A percentile compares a stretch with the other conserved stretches of the same genome.
Conservation (phyloP, 2,797 vertebrate species). For the Intellagama lesueurii region DNA sequence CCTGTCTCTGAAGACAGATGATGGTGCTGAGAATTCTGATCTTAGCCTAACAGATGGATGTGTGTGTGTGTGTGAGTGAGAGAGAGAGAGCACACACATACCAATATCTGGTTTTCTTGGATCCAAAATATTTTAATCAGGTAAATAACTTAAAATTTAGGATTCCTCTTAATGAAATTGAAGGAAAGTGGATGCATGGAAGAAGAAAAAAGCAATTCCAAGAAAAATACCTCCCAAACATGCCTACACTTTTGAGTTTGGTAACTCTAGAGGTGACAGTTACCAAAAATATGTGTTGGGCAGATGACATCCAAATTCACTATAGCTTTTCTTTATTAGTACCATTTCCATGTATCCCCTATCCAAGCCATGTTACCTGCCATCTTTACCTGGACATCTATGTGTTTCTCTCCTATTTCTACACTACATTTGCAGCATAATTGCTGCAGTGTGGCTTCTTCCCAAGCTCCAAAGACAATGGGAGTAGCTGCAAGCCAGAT, state of each 20-base stretch:
- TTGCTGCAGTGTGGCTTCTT: neutral
- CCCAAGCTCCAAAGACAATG: neutral
- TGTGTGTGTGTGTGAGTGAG: neutral
- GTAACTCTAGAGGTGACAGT: neutral
- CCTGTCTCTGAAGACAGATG: neutral
- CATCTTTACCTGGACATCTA: neutral
- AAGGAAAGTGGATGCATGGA: neutral
- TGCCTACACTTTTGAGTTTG: neutral
- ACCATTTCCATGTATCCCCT: neutral
- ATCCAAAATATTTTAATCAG: neutral
- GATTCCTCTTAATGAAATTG: neutral
- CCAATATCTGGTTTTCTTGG: neutral
- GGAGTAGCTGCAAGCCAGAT: neutral
- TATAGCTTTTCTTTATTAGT: neutral
- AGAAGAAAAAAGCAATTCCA: neutral
- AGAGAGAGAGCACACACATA: neutral
- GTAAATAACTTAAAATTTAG: neutral
- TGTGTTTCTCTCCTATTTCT: neutral
- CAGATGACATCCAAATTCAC: neutral
- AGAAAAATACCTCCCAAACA: neutral
- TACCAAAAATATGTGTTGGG: neutral
- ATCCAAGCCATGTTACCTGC: neutral
- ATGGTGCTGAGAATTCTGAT: neutral
- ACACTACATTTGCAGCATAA: neutral
- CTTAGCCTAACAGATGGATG: neutral